Base-by-base conservation (phyloP, 2,888 invertebrate species). In the Nowickia ferox region DNA sequence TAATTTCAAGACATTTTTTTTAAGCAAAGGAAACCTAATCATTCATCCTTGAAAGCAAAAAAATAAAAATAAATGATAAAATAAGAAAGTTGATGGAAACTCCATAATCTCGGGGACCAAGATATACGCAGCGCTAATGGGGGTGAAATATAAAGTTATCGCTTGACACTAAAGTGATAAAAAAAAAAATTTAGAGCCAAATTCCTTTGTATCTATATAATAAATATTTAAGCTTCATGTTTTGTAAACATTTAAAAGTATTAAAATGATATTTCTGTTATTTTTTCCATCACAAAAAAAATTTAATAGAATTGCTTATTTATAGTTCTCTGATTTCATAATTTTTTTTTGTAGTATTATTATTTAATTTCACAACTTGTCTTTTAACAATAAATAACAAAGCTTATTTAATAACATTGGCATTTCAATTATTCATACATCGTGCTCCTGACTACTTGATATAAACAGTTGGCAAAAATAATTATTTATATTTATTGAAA, bases 381-480 rank as follows among this genome's bases (percentile, higher is more conserved):
- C 17, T 72, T 19, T 17, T 30, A 15, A 40, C 40, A 75, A 55
- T 30, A 57, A 75, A 55, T 30, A 57, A 53, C 51, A 53, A 66
- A 66, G 51, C 48, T 71, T 55, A 71, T 77, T 82, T 81, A 78
- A 85, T 81, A 77, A 63, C 68, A 61, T 81, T 81, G 80, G 81
- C 65, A 80, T 77, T 78, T 74, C 63, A 78, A 77, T 72, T 82
- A 75, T 57, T 82, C 22, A 82, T 75, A 63, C 44, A 22, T 38
- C 13, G 22, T 42, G 46, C 44, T 55, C 48, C 17, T 72, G 22
- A 78, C 57, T 53, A 74, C 74, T 48, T 71, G 77, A 69, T 71
- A 61, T 57, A 86, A 82, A 63, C 78, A 82, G 74, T 74, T 83
- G 78, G 59, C 75, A 71, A 69, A 63, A 81, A 55, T 61, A 55